Evolutionary conservation across 2,113 vertebrate genomes (phyloP).

Genomic region (Eretmochelys imbricata): DNA sequence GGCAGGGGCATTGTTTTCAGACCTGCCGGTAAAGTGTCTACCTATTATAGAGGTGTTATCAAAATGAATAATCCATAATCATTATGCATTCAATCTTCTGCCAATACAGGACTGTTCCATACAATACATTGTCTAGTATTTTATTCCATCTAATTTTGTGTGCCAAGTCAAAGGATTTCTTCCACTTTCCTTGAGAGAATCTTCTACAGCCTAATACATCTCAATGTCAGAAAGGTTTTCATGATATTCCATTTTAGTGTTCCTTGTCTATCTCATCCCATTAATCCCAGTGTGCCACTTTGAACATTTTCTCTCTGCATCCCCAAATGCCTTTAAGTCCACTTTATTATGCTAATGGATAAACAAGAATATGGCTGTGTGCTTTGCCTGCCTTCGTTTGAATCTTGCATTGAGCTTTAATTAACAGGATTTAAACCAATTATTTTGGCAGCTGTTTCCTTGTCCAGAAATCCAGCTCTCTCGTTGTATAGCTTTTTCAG

Average conservation of each 20-base stretch:
- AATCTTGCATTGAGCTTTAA: slow-evolving; percentile 55
- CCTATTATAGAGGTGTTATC: fast-evolving
- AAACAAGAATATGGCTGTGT: not conserved
- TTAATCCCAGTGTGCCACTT: not conserved
- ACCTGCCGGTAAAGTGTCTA: not conserved
- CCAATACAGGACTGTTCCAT: not conserved
- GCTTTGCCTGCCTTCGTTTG: not conserved
- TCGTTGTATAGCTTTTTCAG: slow-evolving; percentile 38
- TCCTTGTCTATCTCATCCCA: not conserved
- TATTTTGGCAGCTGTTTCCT: slow-evolving; percentile 45
- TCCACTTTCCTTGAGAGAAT: not conserved
- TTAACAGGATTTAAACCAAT: slow-evolving; percentile 52
- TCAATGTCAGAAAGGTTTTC: not conserved
- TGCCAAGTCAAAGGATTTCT: not conserved
- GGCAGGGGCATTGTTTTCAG: not conserved
- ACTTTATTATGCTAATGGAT: not conserved
- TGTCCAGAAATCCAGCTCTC: slow-evolving; percentile 61
- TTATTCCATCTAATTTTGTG: not conserved
- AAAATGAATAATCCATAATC: not conserved
- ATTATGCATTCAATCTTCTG: not conserved
- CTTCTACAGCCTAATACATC: not conserved
- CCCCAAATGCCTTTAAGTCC: not conserved
- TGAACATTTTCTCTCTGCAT: not conserved
- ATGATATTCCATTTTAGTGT: not conserved
- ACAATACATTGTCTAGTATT: not conserved